Base-by-base conservation (phyloP, 2,888 invertebrate species). In the Dioctria rufipes region DNA sequence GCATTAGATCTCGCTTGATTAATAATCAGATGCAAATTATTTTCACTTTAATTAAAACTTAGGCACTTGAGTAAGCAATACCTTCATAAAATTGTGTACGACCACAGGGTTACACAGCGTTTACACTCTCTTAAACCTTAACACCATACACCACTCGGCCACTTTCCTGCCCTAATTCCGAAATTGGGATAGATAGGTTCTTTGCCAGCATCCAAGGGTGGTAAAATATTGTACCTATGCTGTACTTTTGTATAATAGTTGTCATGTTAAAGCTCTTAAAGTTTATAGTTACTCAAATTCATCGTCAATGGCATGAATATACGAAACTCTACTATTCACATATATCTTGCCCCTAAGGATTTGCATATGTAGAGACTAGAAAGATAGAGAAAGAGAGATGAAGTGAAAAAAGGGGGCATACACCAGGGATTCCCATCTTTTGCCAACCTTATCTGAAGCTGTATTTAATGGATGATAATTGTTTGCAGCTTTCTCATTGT, bases 21-120 rank as follows among this genome's bases (percentile, higher is more conserved):
- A 77, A 77, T 80, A 73, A 80, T 81, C 80, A 75, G 81, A 80
- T 80, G 79, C 75, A 79, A 81, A 81, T 81, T 79, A 81, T 73
- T 80, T 63, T 46, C 66, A 60, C 46, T 69, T 80, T 69, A 66
- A 80, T 80, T 78, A 66, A 51, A 78, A 78, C 43, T 65, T 78
- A 65, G 66, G 54, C 13, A 78, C 43, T 65, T 66, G 39, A 42
- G 65, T 46, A 65, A 65, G 63, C 49, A 54, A 25, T 39, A 46
- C 49, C 60, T 58, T 73, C 73, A 42, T n/a, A 25, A 43, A 73
- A 73, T 73, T 73, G 25, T 25, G 25, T 37, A 13, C 58, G 58
- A 13, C 58, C 11, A 42, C 39, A 11, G 39, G 69, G 51, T 37
- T 67, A 69, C 51, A 37, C 69, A 69, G 3, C 37, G 37, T 51